Evolutionary conservation across 2,888 invertebrate genomes (phyloP), one percentile per base, ranked within the genome.

Genomic region (Tuta absoluta): DNA sequence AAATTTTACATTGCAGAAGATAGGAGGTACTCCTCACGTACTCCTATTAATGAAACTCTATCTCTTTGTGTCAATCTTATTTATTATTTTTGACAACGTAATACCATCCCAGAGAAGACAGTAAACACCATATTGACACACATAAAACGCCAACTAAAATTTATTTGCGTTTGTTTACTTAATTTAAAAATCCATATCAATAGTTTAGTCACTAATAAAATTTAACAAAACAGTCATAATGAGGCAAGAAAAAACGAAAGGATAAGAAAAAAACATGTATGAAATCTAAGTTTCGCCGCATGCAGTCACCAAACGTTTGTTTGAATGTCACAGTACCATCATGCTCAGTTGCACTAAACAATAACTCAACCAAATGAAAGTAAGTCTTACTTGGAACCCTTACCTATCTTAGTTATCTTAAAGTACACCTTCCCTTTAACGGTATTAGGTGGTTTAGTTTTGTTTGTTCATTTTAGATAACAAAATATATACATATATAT

Each of bases 331-430:
- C 57, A 33, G 12, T 28, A 5, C 14, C 58, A 37, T 12, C 58
- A 38, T 38, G 38, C 38, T 12, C 58, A 21, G 37, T 11, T 38
- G 59, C 23, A 41, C 12, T 38, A 58, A 19, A 37, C 38, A 58
- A 59, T 59, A 59, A 45, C 64, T 63, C 64, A 65, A 8, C 64
- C 65, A 63, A 70, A 71, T 63, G 70, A 71, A 69, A 72, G 78
- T 78, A 69, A 72, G 77, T 73, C 53, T 56, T 56, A 17, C 24
- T 56, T 56, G 7, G n/a, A 33, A 24, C 28, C 11, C 17, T 56
- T n/a, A 21, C 24, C 1, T 10, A 23, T 0, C 48, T n/a, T 7
- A 45, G 8, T 12, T 48, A 17, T 51, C 12, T 14, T 14, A 14
- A 14, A 12, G 41, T 41, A 12, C 14, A 41, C 41, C 41, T 14